These are phyloP conservation scores for Strigamia transsilvanica DNA, from an alignment of 2,888 invertebrate genomes.

Conservation along the genomic window DNA sequence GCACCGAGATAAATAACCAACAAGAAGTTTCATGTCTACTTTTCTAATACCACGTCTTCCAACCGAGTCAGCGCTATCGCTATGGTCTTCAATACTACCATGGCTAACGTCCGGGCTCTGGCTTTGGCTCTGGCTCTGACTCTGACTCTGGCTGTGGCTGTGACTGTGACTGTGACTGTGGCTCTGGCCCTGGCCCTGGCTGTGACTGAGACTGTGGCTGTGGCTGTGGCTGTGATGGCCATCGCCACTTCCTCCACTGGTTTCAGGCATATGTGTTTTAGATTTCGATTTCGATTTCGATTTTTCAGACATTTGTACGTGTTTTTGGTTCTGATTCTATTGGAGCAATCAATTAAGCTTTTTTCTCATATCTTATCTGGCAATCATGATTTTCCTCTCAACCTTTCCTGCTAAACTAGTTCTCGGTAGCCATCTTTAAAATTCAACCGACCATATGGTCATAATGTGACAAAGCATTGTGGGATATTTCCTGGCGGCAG, in stretches of 20 bases:
- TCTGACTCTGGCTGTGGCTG: too few relatives aligned
- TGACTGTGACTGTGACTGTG: too few relatives aligned
- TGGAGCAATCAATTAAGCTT: not conserved
- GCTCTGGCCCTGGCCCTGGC: not conserved
- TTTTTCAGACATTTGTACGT: not conserved
- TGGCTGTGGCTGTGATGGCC: not conserved
- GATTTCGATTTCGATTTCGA: not conserved
- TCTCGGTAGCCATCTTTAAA: too few relatives aligned
- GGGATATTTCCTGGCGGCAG: too few relatives aligned
- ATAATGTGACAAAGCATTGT: too few relatives aligned
- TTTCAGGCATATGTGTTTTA: not conserved
- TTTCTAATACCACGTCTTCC: not conserved
- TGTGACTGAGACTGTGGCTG: not conserved
- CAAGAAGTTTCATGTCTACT: not conserved
- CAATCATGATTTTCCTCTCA: not conserved
- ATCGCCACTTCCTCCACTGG: conserved; percentile 17
- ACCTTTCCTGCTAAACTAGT: not conserved
- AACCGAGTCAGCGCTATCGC: too few relatives aligned
- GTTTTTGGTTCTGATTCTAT: not conserved
- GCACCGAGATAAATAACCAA: conserved; percentile 14
- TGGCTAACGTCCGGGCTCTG: too few relatives aligned
- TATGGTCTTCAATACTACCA: too few relatives aligned
- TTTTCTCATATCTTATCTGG: not conserved
- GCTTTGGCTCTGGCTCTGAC: too few relatives aligned
- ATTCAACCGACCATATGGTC: too few relatives aligned